Evolutionary conservation across 2,113 vertebrate species (phyloP).

Genomic region (Mixornis gularis): DNA sequence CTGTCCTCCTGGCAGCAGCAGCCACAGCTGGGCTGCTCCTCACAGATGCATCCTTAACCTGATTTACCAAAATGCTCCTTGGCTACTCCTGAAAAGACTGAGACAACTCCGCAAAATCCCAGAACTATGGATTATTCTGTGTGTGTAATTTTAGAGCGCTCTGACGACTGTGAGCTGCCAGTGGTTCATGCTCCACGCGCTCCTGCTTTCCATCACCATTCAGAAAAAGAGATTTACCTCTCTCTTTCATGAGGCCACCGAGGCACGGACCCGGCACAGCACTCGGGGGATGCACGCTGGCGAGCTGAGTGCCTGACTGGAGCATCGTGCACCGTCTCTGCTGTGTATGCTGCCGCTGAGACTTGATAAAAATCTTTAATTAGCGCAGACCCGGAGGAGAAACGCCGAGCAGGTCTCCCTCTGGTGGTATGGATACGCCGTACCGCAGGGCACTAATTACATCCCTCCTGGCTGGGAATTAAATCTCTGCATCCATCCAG

Average conservation of each 20-base stretch:
- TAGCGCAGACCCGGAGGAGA: rapidly evolving
- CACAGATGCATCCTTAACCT: not conserved
- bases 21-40: not conserved
- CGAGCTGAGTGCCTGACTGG: not conserved
- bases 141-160: not conserved
- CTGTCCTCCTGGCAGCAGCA: not conserved
- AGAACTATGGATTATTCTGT: not conserved
- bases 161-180: not conserved
- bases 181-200: rapidly evolving
- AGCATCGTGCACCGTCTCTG: rapidly evolving
- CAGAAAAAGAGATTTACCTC: not conserved
- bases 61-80: not conserved
- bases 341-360: rapidly evolving
- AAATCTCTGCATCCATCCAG: rapidly evolving
- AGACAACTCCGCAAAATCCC: not conserved
- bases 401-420: not conserved
- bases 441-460: rapidly evolving
- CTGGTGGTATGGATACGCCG: not conserved
- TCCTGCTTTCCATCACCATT: not conserved
- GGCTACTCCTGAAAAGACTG: not conserved
- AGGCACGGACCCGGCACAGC: not conserved
- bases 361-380: rapidly evolving
- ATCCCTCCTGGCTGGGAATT: not conserved
- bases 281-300: rapidly evolving
- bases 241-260: not conserved